A percentile compares a stretch with the other conserved stretches of the same genome.
Evolutionary conservation across 2,797 vertebrate genomes (phyloP).

Genomic region (Periophthalmus magnuspinnatus): DNA sequence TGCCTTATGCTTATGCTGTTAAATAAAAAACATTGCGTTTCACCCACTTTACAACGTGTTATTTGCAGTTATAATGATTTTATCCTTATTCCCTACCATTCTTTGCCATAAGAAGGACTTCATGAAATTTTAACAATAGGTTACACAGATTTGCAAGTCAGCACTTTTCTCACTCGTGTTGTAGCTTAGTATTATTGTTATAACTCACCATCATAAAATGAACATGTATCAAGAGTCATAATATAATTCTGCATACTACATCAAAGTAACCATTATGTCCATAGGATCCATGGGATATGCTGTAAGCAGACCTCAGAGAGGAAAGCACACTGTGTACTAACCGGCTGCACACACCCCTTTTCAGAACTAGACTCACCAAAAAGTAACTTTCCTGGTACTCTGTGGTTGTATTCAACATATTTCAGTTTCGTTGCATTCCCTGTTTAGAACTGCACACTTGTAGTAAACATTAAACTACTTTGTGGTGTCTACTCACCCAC

Average conservation of each 20-base stretch:
- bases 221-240: slow-evolving; percentile 2
- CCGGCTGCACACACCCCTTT: slow-evolving; percentile 31
- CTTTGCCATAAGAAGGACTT: neutral
- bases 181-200: neutral
- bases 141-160: neutral
- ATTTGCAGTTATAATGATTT: neutral
- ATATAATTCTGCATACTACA: neutral
- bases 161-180: slow-evolving; percentile 9
- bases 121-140: neutral
- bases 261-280: slow-evolving; percentile 15
- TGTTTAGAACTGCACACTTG: neutral
- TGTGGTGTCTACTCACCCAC: slow-evolving; percentile 61
- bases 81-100: neutral
- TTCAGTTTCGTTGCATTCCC: neutral
- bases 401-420: neutral
- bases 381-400: neutral
- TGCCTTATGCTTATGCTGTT: neutral
- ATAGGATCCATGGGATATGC: slow-evolving; percentile 1
- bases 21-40: too few relatives aligned
- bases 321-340: slow-evolving; percentile 66
- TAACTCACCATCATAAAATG: neutral
- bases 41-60: neutral
- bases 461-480: neutral
- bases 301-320: slow-evolving; percentile 24
- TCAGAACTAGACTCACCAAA: slow-evolving; percentile 9